These are phyloP conservation scores for Arenaria interpres DNA, from an alignment of 2,113 vertebrate species.

Conservation along the genomic window DNA sequence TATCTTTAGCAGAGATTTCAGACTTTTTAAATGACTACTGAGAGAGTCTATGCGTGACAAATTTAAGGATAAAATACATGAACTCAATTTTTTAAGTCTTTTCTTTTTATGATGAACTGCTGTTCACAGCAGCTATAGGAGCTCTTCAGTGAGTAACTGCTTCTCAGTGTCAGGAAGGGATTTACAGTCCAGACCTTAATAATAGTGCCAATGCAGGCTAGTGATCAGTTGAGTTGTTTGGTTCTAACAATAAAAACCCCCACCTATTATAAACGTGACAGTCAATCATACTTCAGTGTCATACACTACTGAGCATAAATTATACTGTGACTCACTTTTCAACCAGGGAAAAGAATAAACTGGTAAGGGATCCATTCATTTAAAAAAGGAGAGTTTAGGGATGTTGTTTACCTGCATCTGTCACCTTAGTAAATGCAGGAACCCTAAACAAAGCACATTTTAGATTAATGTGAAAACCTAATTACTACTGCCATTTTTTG, in stretches of 20 bases:
- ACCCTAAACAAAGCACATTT: not conserved
- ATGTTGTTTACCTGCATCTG: not conserved
- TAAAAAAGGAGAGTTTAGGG: not conserved
- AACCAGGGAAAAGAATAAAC: not conserved
- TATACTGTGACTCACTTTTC: not conserved
- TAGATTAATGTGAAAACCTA: not conserved
- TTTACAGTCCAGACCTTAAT: not conserved
- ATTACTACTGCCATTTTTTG: not conserved
- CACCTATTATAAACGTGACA: not conserved
- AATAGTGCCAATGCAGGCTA: not conserved
- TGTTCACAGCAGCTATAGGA: not conserved
- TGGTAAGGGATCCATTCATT: not conserved
- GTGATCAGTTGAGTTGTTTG: not conserved
- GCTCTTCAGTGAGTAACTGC: not conserved
- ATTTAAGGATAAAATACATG: not conserved
- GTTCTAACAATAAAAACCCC: not conserved
- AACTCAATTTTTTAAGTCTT: not conserved
- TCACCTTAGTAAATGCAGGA: not conserved
- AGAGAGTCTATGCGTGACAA: not conserved
- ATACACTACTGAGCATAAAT: not conserved
- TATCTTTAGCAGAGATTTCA: not conserved
- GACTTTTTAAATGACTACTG: not conserved
- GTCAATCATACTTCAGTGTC: not conserved
- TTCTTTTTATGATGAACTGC: not conserved
- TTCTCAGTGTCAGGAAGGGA: not conserved